Evolutionary conservation across 2,113 vertebrate genomes (phyloP).

Genomic region (Calidris pugnax): DNA sequence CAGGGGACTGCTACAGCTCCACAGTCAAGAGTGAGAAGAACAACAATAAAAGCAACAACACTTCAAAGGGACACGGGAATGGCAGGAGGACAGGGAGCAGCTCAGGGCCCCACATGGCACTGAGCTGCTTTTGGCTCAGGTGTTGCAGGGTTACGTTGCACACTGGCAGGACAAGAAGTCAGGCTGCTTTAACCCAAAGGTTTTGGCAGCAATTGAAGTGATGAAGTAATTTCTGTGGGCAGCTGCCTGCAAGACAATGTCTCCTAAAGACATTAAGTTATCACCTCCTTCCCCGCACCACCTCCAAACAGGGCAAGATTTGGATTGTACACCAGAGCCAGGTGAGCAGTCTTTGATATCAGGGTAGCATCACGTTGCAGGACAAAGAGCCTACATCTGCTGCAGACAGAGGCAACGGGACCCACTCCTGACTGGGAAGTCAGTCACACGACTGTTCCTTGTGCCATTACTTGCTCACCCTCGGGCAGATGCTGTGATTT

Average conservation of each 20-base stretch:
- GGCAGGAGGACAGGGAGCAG: not conserved
- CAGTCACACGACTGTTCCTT: not conserved
- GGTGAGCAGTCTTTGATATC: not conserved
- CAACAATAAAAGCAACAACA: not conserved
- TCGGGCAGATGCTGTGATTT: constrained; percentile 86
- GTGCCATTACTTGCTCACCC: constrained; percentile 77
- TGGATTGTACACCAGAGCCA: not conserved
- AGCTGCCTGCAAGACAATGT: not conserved
- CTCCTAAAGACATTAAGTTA: not conserved
- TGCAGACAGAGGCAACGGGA: not conserved
- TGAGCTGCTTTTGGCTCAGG: not conserved
- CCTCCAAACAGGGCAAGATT: not conserved
- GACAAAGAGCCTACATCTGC: not conserved
- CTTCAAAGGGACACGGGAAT: not conserved
- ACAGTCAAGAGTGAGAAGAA: not conserved
- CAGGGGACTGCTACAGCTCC: not conserved
- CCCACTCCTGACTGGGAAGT: not conserved
- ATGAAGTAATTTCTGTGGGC: not conserved
- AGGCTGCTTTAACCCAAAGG: not conserved
- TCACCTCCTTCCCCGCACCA: not conserved
- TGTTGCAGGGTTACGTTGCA: not conserved
- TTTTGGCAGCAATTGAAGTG: not conserved
- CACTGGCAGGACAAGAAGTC: not conserved
- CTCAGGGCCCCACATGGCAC: rapidly evolving
- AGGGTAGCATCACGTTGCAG: not conserved